A percentile compares a stretch with the other conserved stretches of the same genome.
These are phyloP conservation scores for Sminthurinus aureus DNA, from an alignment of 2,888 invertebrate genomes.

Conservation along the genomic window DNA sequence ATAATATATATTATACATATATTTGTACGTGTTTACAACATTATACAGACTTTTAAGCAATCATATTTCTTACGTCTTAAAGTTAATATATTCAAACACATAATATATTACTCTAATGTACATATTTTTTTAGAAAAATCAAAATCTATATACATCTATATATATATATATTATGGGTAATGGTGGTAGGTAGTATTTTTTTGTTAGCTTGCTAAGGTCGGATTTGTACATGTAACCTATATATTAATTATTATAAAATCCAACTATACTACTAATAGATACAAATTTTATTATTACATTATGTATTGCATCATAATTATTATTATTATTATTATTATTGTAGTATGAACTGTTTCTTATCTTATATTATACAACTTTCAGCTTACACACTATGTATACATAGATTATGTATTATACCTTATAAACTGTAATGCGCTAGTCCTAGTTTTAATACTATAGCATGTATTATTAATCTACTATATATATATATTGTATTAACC, in stretches of 20 bases:
- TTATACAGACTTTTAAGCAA: constrained; percentile 20
- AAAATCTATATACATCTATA: background rate
- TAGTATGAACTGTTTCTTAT: too few relatives aligned
- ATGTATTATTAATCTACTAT: too few relatives aligned
- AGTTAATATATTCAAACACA: background rate
- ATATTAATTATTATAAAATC: background rate
- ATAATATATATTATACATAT: background rate
- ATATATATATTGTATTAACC: too few relatives aligned
- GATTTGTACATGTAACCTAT: constrained; percentile 29
- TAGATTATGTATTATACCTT: too few relatives aligned
- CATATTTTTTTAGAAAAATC: too few relatives aligned
- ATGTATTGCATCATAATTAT: background rate
- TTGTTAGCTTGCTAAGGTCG: constrained; percentile 30
- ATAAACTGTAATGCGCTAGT: too few relatives aligned
- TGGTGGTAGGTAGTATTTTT: constrained; percentile 33
- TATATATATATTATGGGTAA: background rate
- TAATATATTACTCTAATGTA: background rate
- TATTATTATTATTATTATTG: too few relatives aligned
- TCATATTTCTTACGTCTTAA: constrained; percentile 1
- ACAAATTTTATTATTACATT: background rate
- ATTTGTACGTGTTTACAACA: constrained; percentile 37
- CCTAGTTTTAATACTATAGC: too few relatives aligned
- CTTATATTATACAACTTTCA: too few relatives aligned
- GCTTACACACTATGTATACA: too few relatives aligned
- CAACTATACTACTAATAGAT: background rate